Evolutionary conservation across 2,113 vertebrate species (phyloP), one percentile per base, ranked within the genome.

Genomic region (Corvus cornix): DNA sequence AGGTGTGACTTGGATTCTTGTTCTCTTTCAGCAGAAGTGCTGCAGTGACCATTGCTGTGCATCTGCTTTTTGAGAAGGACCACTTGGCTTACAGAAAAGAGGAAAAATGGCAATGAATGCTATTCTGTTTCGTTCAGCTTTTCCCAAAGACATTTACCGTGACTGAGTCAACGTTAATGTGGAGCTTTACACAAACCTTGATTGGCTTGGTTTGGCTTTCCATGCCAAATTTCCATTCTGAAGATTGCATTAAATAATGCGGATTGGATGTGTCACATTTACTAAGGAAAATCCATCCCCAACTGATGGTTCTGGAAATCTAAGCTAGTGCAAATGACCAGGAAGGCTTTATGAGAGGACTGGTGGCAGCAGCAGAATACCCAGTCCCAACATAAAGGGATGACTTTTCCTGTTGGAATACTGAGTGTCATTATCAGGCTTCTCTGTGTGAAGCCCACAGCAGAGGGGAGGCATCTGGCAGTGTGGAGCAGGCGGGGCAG

Each of bases 121-220:
- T 66, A 0, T 66, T 59, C 33, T 30, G 26, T 62, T 88, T 75
- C 35, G 16, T 41, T 87, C 60, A 81, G 56, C 69, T 55, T 81
- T 67, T 64, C 5, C 4, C 55, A 35, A 66, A 88, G 70, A 49
- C 37, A 2, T 66, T 84, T 67, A 28, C 67, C 18, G 2, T 27
- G 52, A 20, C 43, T 48, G 80, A 55, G 63, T 37, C 52, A 31
- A 10, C 2, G 1, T 15, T 59, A 62, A 37, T 0, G 1, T 4
- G 16, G 82, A 74, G 46, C 44, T 49, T 79, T 67, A 55, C 14
- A 13, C 39, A 68, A 76, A 20, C n/a, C 55, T 37, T 58, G 59
- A 15, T n/a, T 55, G 87, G 16, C 41, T 83, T 73, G 63, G 19
- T 66, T 66, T 74, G 87, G 43, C 44, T 89, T 87, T 49, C 46